A percentile compares a stretch with the other conserved stretches of the same genome.
Conservation (phyloP, 2,113 vertebrate species). For the Corythaeola cristata region DNA sequence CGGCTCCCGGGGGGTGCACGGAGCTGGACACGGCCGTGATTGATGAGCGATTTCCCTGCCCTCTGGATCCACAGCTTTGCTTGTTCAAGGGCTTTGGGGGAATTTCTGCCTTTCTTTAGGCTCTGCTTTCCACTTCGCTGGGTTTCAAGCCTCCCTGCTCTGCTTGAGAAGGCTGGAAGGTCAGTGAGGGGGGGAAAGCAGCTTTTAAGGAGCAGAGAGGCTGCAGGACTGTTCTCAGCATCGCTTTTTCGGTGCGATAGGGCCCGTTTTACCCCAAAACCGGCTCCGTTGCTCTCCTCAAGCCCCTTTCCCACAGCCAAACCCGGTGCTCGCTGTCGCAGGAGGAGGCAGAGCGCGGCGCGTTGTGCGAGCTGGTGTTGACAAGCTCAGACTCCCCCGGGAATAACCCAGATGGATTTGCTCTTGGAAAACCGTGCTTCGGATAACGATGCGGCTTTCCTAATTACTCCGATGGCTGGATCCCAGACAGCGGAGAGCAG, state of each 20-base stretch:
- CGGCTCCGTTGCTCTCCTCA: fast-evolving
- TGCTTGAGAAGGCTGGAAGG: not conserved
- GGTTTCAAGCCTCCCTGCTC: not conserved
- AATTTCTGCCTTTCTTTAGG: not conserved
- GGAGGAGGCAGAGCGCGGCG: not conserved
- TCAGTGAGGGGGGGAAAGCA: not conserved
- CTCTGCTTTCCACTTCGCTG: not conserved
- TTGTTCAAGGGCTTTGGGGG: not conserved
- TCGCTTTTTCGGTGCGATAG: not conserved
- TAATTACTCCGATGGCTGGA: not conserved
- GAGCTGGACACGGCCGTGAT: not conserved
- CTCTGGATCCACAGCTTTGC: not conserved
- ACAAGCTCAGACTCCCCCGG: not conserved
- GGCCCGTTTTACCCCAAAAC: not conserved
- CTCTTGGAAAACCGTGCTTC: not conserved
- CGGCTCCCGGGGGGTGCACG: fast-evolving
- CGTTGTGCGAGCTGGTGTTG: not conserved
- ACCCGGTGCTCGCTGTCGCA: fast-evolving
- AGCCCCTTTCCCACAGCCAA: not conserved
- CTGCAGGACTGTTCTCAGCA: not conserved
- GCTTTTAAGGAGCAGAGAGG: not conserved
- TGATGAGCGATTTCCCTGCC: not conserved
- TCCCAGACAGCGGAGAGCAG: not conserved
- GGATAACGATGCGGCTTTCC: not conserved
- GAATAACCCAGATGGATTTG: not conserved